Base-by-base conservation (phyloP, 1,140 invertebrate genomes). In the Goniozus legneri region DNA sequence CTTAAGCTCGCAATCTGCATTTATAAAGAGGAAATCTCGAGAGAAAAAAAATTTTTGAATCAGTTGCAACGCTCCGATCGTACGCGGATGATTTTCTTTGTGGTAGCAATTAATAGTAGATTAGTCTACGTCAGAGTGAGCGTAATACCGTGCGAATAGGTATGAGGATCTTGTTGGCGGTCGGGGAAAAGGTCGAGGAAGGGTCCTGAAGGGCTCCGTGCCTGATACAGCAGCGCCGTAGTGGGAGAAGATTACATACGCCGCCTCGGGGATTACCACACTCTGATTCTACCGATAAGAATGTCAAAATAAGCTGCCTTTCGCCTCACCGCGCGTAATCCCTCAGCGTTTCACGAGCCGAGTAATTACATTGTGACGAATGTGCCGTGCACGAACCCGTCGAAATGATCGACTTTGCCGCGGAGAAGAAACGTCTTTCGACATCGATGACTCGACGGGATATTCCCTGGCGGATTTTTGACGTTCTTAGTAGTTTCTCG, bases 91-190 rank as follows among this genome's bases (percentile, higher is more conserved):
- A 58, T 50, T 65, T 67, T 67, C 65, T 73, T 71, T 71, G 69
- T 66, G 64, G 63, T 58, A 58, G 69, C 71, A 73, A 75, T 75
- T 75, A 75, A 75, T 75, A 67, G 66, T 67, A 72, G 69, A 75
- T 75, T 73, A 73, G 55, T 49, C 8, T 44, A 44, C 40, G 31
- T 50, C 18, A 7, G 27, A 42, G 20, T 19, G 38, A 16, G 35
- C 24, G 20, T 22, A 21, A 13, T 39, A 50, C 45, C 8, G 24
- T 19, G 39, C 13, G 36, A 24, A 45, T 31, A n/a, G n/a, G n/a
- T n/a, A n/a, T n/a, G n/a, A n/a, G n/a, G n/a, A n/a, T n/a, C n/a
- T n/a, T n/a, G n/a, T n/a, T n/a, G 40, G 36, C 27, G 40, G 50
- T 39, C 33, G 37, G 22, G 38, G 44, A 44, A 50, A 56, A 52